Percentiles rank a stretch among this genome's conserved stretches.
Conservation (phyloP, 2,888 invertebrate genomes). For the Hyalella azteca region DNA sequence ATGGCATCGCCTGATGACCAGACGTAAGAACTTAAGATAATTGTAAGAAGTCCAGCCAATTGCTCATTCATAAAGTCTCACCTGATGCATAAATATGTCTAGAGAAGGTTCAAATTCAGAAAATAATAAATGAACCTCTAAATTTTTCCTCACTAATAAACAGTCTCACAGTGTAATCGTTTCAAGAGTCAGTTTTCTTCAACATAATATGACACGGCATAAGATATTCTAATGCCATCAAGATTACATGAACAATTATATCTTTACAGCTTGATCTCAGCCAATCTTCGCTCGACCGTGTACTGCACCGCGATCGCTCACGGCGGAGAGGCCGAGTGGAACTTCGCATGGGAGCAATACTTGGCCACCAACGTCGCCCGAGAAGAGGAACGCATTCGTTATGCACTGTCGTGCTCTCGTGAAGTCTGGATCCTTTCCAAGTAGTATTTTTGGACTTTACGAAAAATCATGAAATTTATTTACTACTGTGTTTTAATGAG, state of each 20-base stretch:
- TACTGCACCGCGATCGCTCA: conserved; percentile 76
- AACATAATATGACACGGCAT: no score
- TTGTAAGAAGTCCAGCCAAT: no score
- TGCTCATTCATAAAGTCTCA: no score
- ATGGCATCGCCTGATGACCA: conserved; percentile 69
- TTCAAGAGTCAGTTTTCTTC: no score
- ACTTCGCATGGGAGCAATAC: conserved; percentile 75
- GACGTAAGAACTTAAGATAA: no score
- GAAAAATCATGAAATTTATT: no score
- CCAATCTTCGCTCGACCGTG: conserved; percentile 73
- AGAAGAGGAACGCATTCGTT: conserved; percentile 72
- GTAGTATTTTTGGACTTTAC: no score
- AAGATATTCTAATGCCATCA: no score
- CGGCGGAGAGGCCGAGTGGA: conserved; percentile 75
- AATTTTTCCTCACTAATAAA: background rate
- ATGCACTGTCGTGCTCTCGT: conserved; percentile 74
- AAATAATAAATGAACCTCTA: background rate
- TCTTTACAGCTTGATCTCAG: conserved; percentile 62
- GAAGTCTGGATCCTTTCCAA: conserved; percentile 69
- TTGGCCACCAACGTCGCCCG: conserved; percentile 72
- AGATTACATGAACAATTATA: no score
- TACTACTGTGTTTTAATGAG: background rate
- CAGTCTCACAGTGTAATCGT: no score
- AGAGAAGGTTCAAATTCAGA: no score
- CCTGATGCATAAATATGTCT: no score